Conservation (phyloP, 2,113 vertebrate genomes). For the Paedocypris sp. region DNA sequence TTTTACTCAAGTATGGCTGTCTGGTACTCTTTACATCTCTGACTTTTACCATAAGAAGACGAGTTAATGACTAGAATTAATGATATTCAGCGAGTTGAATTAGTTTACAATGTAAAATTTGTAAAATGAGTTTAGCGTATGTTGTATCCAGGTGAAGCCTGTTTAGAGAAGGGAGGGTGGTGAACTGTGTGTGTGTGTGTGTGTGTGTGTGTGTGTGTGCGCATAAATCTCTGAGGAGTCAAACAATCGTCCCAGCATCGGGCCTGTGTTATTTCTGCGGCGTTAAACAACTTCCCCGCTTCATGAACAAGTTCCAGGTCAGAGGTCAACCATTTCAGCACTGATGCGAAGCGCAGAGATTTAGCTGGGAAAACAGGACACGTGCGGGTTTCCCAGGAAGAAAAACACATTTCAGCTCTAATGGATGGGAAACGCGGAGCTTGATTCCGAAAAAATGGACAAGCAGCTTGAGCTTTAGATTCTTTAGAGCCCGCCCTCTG, state of each 20-base stretch:
- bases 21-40: no score
- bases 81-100: no score
- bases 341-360: slow-evolving; percentile 21
- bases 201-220: neutral
- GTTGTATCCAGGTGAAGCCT: neutral
- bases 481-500: slow-evolving; percentile 27
- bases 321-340: slow-evolving; percentile 20
- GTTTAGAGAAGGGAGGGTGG: no score
- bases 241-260: neutral
- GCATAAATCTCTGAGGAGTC: neutral
- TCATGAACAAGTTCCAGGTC: slow-evolving; percentile 38
- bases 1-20: no score
- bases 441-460: slow-evolving; percentile 29
- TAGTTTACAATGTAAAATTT: no score
- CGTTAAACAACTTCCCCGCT: slow-evolving; percentile 34
- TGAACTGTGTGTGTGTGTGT: neutral
- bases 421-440: slow-evolving; percentile 24
- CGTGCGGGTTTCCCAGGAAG: slow-evolving; percentile 16
- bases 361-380: slow-evolving; percentile 30
- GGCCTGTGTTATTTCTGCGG: slow-evolving; percentile 8
- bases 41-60: no score
- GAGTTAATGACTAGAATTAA: no score
- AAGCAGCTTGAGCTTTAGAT: slow-evolving; percentile 31
- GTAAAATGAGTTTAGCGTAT: no score
- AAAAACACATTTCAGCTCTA: slow-evolving; percentile 31